Percentiles rank a stretch among this genome's conserved stretches.
Evolutionary conservation across 2,797 vertebrate genomes (phyloP).

Genomic region (Harpagifer antarcticus): DNA sequence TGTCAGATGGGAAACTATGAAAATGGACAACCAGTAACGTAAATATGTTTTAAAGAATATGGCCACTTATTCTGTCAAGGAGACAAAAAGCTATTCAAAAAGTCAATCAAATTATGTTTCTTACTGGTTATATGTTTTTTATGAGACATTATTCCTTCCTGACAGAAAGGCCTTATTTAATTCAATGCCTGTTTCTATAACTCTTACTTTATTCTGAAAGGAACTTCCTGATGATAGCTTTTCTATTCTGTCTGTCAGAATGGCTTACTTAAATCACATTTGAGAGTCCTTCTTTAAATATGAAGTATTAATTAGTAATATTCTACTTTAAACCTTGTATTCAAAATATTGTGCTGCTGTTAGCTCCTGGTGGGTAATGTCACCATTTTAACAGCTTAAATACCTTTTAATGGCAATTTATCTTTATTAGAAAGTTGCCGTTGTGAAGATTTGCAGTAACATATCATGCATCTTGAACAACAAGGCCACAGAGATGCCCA

Average conservation of each 20-base stretch:
- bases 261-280: conserved; percentile 3
- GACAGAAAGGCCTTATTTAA: conserved; percentile 7
- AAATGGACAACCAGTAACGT: not conserved
- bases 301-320: not conserved
- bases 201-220: conserved; percentile 22
- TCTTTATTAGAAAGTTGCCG: conserved; percentile 1
- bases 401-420: too few relatives aligned
- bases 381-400: not conserved
- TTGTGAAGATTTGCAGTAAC: not conserved
- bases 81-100: conserved; percentile 10
- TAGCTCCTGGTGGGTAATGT: not conserved
- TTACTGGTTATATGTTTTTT: conserved; percentile 15
- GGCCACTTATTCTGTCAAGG: conserved; percentile 4
- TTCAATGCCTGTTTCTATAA: conserved; percentile 18
- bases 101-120: not conserved
- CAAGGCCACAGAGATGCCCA: not conserved
- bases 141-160: conserved; percentile 4
- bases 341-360: not conserved
- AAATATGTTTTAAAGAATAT: conserved; percentile 1
- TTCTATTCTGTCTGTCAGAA: conserved; percentile 4
- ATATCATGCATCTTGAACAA: not conserved
- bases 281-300: conserved; percentile 5
- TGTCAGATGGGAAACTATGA: conserved; percentile 9
- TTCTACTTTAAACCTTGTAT: not conserved
- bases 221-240: conserved; percentile 22